Conservation (phyloP, 2,888 invertebrate species). For the Laspeyria flexula region DNA sequence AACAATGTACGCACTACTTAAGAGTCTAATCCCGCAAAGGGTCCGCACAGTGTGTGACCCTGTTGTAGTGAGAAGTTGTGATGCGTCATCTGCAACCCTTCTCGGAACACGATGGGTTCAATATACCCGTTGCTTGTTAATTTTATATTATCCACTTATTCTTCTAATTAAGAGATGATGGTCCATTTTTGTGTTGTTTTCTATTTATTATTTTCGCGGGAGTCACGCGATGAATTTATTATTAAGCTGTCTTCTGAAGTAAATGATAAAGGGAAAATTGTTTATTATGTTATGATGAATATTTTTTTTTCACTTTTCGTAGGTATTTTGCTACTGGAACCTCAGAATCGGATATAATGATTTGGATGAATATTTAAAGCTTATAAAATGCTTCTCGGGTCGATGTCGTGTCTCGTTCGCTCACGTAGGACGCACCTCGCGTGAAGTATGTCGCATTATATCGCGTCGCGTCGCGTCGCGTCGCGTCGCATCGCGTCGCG, state of each 20-base stretch:
- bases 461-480: no score
- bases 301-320: no score
- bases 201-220: neutral
- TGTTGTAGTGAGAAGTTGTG: slow-evolving; percentile 43
- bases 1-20: slow-evolving; percentile 44
- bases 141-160: slow-evolving; percentile 29
- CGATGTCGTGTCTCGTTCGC: no score
- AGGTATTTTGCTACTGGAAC: no score
- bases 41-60: slow-evolving; percentile 47
- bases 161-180: slow-evolving; percentile 9
- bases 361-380: no score
- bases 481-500: no score
- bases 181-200: neutral
- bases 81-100: slow-evolving; percentile 51
- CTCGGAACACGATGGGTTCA: slow-evolving; percentile 28
- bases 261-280: neutral
- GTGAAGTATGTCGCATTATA: no score
- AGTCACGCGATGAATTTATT: neutral
- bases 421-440: no score
- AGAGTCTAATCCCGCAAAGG: slow-evolving; percentile 44
- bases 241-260: neutral
- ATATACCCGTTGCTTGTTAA: slow-evolving; percentile 27
- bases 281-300: neutral
- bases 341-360: no score
- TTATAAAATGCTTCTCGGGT: no score